phyloP scores from a whole-genome alignment of 2,797 vertebrate species.

The Coluber constrictor region DNA sequence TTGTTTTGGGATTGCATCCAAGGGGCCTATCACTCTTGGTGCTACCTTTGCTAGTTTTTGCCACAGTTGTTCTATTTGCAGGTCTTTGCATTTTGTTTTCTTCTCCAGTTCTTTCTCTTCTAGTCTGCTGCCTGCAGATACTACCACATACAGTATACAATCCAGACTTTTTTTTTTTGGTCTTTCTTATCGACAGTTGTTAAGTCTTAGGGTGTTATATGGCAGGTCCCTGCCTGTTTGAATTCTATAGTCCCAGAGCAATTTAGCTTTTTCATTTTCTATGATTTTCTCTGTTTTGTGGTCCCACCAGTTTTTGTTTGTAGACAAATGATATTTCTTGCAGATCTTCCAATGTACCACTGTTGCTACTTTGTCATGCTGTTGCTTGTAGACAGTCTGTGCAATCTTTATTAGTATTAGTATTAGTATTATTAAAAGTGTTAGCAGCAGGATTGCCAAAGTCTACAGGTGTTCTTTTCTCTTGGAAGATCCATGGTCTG shows the following conservation, averaged over 20 bases:
- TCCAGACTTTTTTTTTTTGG: neutral
- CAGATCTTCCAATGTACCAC: neutral
- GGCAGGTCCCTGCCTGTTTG: neutral
- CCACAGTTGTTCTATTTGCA: neutral
- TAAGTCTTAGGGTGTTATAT: neutral
- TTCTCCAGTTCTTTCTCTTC: neutral
- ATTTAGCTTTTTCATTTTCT: neutral
- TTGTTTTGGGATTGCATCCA: neutral
- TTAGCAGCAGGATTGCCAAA: neutral
- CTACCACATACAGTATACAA: neutral
- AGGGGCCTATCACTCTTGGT: neutral
- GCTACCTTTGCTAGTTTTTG: neutral
- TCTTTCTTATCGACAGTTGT: neutral
- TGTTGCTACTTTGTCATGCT: neutral
- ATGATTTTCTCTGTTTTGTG: neutral
- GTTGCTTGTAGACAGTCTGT: neutral
- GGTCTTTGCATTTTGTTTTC: neutral
- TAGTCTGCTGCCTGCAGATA: neutral
- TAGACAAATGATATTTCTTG: neutral
- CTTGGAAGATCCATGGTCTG: neutral
- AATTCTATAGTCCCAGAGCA: neutral
- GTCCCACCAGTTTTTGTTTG: neutral
- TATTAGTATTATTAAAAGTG: neutral
- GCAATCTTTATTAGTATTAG: neutral
- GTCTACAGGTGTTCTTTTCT: neutral